Base-by-base conservation (phyloP, 2,797 vertebrate species). In the Siniperca scherzeri region DNA sequence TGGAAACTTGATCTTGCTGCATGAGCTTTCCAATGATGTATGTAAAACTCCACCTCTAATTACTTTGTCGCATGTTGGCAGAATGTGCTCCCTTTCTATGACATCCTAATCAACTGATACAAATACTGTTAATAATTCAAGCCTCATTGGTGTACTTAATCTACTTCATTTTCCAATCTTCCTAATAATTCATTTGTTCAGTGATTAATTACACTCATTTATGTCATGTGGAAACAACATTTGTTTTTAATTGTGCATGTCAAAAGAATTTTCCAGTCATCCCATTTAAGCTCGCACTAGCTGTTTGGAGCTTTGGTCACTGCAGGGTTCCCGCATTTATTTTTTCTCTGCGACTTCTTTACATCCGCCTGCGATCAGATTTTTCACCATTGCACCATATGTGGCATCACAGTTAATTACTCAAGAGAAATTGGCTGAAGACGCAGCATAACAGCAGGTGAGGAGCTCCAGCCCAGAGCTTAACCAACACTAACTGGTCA, bases 121-220 rank as follows among this genome's bases (percentile, higher is more conserved):
- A 91, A 90, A 94, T 89, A 91, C 46, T 87, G 87, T 88, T 92
- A 92, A 92, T 92, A 92, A 93, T 94, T 94, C 93, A 95, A 88
- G 93, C 89, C 90, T 95, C 93, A 94, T 93, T 94, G 90, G 81
- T 89, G 87, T 77, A 91, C 87, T 94, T 94, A 93, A 96, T 95
- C 91, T 93, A 90, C 86, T 91, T 94, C 88, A 77, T 91, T 88
- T 91, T 92, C 88, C 91, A 93, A 93, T 93, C 91, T 87, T 83
- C 88, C 90, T 92, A 90, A 91, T 95, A 92, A 95, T 94, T 94
- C 90, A 94, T 94, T 93, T 90, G 88, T 85, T 92, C 86, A 4
- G 78, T 92, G 92, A 93, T 93, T 93, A 94, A 95, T 94, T 91
- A 83, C 77, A 5, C 87, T 90, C 89, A 85, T 89, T 91, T 90